These are phyloP conservation scores for Podarcis siculus DNA, from an alignment of 2,797 vertebrate genomes.

Conservation along the genomic window DNA sequence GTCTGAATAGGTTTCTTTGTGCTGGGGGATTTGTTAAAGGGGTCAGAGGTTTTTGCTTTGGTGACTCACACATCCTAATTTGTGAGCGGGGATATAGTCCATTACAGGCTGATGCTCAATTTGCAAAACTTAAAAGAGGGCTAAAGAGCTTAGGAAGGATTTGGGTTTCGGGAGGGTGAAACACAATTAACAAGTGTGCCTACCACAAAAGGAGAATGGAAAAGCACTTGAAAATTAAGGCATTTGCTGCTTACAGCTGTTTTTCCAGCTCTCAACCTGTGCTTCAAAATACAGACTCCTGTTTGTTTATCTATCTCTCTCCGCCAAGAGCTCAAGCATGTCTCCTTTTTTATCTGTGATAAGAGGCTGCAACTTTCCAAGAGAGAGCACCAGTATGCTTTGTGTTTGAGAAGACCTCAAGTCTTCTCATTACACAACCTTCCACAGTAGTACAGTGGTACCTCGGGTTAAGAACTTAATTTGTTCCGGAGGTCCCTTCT, in stretches of 20 bases:
- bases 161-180: background rate
- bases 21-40: background rate
- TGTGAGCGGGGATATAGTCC: background rate
- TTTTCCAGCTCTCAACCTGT: background rate
- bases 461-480: too few relatives aligned
- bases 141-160: background rate
- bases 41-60: background rate
- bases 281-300: background rate
- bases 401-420: background rate
- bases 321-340: background rate
- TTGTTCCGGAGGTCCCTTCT: too few relatives aligned
- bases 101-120: background rate
- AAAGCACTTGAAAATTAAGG: background rate
- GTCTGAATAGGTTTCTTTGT: background rate
- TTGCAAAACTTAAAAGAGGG: background rate
- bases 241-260: background rate
- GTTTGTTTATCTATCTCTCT: background rate
- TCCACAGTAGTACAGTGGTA: too few relatives aligned
- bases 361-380: background rate
- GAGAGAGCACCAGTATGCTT: background rate
- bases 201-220: background rate
- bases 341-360: background rate
- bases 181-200: background rate
- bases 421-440: background rate
- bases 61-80: too few relatives aligned